These are phyloP conservation scores for Limnephilus marmoratus DNA, from an alignment of 2,888 invertebrate species.

Conservation along the genomic window DNA sequence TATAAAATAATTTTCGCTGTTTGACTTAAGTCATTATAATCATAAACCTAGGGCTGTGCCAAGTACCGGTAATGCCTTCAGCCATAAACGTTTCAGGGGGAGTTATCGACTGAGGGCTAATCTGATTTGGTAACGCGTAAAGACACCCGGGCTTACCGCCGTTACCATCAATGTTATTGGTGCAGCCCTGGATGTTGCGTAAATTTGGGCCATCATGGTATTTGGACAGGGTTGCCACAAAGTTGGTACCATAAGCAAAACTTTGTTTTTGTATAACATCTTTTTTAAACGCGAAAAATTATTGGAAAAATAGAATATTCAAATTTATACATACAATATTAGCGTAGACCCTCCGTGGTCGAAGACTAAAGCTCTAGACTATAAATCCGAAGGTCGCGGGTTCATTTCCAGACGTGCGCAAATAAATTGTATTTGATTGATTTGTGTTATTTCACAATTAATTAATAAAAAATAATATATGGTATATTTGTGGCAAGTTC, in stretches of 20 bases:
- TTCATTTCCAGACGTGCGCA: too few species aligned
- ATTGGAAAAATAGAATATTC: too few species aligned
- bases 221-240: background rate
- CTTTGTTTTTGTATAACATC: too few species aligned
- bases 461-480: too few species aligned
- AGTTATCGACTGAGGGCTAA: conserved; percentile 2
- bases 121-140: background rate
- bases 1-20: background rate
- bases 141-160: background rate
- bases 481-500: too few species aligned
- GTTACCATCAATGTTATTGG: background rate
- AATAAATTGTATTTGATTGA: too few species aligned
- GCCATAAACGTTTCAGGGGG: background rate
- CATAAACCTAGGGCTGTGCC: background rate
- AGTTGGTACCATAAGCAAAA: background rate
- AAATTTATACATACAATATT: too few species aligned
- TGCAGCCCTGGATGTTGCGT: background rate
- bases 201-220: background rate
- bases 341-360: too few species aligned
- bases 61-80: background rate
- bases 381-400: too few species aligned
- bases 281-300: too few species aligned
- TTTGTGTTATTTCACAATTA: too few species aligned
- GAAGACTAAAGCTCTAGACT: too few species aligned
- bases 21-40: background rate